Conservation (phyloP, 2,113 vertebrate genomes). For the Myiozetetes cayanensis region DNA sequence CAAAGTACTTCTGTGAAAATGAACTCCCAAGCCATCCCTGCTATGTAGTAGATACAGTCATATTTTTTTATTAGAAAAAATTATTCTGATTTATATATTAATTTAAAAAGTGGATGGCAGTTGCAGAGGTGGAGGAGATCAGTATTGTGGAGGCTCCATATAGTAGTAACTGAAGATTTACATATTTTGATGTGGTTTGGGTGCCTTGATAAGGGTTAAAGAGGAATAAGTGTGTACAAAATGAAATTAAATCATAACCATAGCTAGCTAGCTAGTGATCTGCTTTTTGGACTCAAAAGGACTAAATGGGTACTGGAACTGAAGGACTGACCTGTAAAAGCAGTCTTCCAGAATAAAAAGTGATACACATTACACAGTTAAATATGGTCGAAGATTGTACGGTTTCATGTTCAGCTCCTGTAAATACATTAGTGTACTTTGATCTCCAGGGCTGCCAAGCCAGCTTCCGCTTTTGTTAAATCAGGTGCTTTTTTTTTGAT, state of each 20-base stretch:
- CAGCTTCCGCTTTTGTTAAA: not conserved
- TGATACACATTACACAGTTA: not conserved
- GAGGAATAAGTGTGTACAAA: not conserved
- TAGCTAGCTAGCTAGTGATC: not conserved
- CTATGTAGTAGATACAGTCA: not conserved
- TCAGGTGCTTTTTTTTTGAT: constrained; percentile 11
- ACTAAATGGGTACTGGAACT: not conserved
- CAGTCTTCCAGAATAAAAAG: not conserved
- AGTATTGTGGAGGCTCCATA: not conserved
- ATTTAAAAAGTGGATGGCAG: not conserved
- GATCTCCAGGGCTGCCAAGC: not conserved
- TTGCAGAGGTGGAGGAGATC: not conserved
- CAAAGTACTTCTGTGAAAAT: not conserved
- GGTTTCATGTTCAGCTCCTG: not conserved
- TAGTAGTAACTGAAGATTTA: not conserved
- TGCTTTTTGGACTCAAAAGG: not conserved
- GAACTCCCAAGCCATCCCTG: not conserved
- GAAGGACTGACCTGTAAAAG: not conserved
- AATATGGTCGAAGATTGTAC: not conserved
- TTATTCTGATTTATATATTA: not conserved
- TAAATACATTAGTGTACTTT: constrained; percentile 3
- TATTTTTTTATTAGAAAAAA: not conserved
- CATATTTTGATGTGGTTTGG: not conserved
- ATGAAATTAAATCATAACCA: not conserved
- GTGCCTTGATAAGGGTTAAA: not conserved